Evolutionary conservation across 2,797 vertebrate species (phyloP), one percentile per base, ranked within the genome.

Genomic region (Centropyge bicolor): DNA sequence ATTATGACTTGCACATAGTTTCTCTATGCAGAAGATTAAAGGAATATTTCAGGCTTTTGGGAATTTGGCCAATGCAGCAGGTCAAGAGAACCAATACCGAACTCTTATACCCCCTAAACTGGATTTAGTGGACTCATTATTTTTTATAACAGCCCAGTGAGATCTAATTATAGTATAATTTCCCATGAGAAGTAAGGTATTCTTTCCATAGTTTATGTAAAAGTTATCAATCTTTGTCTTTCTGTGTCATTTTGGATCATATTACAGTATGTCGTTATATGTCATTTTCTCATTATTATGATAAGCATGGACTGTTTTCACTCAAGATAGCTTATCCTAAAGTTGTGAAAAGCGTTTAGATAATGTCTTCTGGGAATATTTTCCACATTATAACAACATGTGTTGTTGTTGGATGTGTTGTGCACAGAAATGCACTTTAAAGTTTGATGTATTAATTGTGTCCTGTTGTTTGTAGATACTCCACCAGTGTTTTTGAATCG

Each of bases 1-100:
- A 86, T 86, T 76, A 85, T 88, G 88, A 91, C 84, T 83, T 80
- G 83, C 78, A 88, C 70, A 90, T 88, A 83, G 61, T 56, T 83
- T 52, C 49, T 62, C 59, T 61, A 45, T 67, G 24, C 54, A 70
- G 31, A 71, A 45, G 65, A 80, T 80, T 62, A 79, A 81, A 83
- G 52, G 51, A 74, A 74, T 54, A 75, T 75, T 64, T 85, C 20
- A 72, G 64, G 45, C 14, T 84, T 80, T 73, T 74, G 76, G 80
- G 69, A 84, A 79, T 77, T 60, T 66, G 19, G 70, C 80, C 74
- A 82, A 41, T 43, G 55, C 12, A 77, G 36, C 9, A 36, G 54
- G 48, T 80, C 70, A 76, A 76, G 19, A 78, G 71, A 83, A 31
- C 59, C 19, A 46, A 49, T 31, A 36, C 5, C 1, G 3, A 65